Evolutionary conservation across 2,888 invertebrate species (phyloP).

Genomic region (Drosophila antonietae): DNA sequence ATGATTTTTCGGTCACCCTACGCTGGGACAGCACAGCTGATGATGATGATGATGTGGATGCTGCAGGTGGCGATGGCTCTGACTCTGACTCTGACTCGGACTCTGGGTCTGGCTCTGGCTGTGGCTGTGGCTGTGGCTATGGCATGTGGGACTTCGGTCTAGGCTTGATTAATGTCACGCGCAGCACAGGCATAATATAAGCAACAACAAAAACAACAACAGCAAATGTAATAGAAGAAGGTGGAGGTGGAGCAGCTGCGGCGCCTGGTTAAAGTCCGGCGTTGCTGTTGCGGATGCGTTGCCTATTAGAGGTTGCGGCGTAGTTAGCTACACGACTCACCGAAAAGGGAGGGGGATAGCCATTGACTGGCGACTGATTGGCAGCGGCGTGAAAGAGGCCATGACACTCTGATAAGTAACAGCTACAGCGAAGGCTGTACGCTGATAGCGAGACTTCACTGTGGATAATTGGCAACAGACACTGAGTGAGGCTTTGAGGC

Average conservation of each 20-base stretch:
- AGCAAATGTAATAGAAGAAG: slow-evolving; percentile 23
- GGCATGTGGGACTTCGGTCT: slow-evolving; percentile 43
- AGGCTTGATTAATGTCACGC: slow-evolving; percentile 77
- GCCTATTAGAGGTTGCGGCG: slow-evolving; percentile 73
- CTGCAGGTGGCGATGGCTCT: slow-evolving; percentile 39
- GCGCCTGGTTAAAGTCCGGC: slow-evolving; percentile 25
- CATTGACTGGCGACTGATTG: slow-evolving; percentile 50
- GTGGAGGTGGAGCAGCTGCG: slow-evolving; percentile 3
- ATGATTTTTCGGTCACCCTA: slow-evolving; percentile 80
- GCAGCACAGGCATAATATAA: slow-evolving; percentile 42
- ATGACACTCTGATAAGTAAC: slow-evolving; percentile 35
- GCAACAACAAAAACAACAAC: slow-evolving; percentile 28
- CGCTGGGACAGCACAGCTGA: slow-evolving; percentile 20
- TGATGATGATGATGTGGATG: slow-evolving; percentile 32
- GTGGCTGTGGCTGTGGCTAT: slow-evolving; percentile 10
- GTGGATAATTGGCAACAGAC: slow-evolving; percentile 25
- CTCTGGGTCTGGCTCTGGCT: not conserved
- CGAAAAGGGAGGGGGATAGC: not conserved
- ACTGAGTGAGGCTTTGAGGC: not conserved
- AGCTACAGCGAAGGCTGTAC: slow-evolving; percentile 12
- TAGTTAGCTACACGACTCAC: slow-evolving; percentile 52
- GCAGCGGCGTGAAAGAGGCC: slow-evolving; percentile 41
- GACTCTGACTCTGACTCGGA: not conserved
- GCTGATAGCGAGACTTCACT: slow-evolving; percentile 10
- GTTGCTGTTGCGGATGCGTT: slow-evolving; percentile 58